A percentile compares a stretch with the other conserved stretches of the same genome.
Conservation (phyloP, 1,140 invertebrate genomes). For the Papilio xuthus region DNA sequence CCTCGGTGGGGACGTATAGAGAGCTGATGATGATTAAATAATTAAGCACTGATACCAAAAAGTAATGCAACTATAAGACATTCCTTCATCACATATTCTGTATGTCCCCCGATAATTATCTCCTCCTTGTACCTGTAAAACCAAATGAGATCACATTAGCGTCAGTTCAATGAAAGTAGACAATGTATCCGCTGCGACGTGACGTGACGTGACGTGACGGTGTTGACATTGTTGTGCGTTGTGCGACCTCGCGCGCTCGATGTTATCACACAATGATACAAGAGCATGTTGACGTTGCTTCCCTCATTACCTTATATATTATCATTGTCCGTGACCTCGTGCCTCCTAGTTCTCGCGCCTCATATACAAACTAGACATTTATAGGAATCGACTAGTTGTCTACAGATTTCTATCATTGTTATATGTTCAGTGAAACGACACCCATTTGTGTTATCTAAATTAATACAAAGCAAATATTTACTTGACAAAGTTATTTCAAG, state of each 20-base stretch:
- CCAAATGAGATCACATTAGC: neutral
- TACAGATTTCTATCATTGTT: neutral
- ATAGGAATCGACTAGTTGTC: neutral
- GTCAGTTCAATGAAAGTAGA: neutral
- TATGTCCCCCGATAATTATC: neutral
- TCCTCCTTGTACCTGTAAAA: neutral
- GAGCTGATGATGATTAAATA: too few species aligned
- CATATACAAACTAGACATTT: neutral
- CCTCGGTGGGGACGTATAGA: too few species aligned
- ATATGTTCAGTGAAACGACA: neutral
- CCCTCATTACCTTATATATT: neutral
- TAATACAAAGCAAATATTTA: neutral
- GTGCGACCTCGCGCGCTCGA: neutral
- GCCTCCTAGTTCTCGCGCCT: neutral
- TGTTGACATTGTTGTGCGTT: too few species aligned
- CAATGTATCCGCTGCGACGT: neutral
- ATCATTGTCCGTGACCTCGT: neutral
- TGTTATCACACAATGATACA: neutral
- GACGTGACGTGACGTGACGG: too few species aligned
- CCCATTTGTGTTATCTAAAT: conserved; percentile 3
- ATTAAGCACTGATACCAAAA: too few species aligned
- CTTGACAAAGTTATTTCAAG: neutral
- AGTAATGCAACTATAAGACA: too few species aligned
- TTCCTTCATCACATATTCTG: neutral
- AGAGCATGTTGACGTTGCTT: neutral